phyloP scores from a whole-genome alignment of 2,113 vertebrate genomes.

The Astatotilapia flaviijosephi region DNA sequence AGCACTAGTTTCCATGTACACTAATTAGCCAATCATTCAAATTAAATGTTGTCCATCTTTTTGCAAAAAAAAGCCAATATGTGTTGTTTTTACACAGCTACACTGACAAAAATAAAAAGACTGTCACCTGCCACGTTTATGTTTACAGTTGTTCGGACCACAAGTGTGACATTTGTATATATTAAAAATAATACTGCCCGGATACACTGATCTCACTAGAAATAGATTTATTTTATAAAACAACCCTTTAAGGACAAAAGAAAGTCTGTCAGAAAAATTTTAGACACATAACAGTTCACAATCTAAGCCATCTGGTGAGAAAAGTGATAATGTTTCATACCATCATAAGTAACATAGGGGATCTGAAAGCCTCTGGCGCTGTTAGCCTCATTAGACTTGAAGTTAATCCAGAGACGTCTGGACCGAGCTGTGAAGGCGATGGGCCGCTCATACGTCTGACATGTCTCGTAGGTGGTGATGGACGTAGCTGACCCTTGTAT shows the following conservation, averaged over 20 bases:
- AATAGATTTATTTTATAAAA: not conserved
- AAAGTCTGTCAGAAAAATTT: not conserved
- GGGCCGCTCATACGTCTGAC: conserved; percentile 95
- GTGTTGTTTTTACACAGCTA: not conserved
- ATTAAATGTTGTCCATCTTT: not conserved
- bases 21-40: not conserved
- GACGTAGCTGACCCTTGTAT: conserved; percentile 87
- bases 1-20: not conserved
- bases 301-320: not conserved
- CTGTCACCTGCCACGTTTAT: not conserved
- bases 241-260: not conserved
- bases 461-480: conserved; percentile 97
- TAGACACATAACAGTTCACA: not conserved
- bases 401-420: conserved; percentile 95
- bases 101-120: not conserved
- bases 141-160: no score
- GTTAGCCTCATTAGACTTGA: conserved; percentile 96
- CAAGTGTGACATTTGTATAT: no score
- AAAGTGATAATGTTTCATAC: conserved; percentile 52
- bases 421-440: conserved; percentile 97
- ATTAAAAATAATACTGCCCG: not conserved
- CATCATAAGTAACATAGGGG: conserved; percentile 94
- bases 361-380: conserved; percentile 95
- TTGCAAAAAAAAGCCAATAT: not conserved
- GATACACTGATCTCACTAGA: not conserved